Evolutionary conservation across 2,113 vertebrate genomes (phyloP).

Genomic region (Hassar affinis): DNA sequence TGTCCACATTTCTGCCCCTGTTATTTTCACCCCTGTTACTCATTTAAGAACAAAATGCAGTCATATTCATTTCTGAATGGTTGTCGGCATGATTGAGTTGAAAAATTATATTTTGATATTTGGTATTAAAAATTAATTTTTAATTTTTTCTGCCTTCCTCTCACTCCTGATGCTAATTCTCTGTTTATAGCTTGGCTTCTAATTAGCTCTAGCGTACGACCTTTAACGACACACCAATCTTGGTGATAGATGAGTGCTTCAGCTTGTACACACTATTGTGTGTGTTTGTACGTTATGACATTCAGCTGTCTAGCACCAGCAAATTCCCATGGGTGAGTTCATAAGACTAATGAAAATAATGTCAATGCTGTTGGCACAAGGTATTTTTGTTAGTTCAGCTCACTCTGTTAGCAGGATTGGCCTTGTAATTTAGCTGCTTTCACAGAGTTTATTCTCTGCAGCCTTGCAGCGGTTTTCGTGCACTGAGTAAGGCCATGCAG

Average conservation of each 20-base stretch:
- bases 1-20: neutral
- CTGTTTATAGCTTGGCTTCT: neutral
- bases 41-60: neutral
- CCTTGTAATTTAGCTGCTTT: neutral
- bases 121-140: neutral
- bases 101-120: neutral
- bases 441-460: neutral
- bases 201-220: neutral
- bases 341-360: neutral
- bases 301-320: neutral
- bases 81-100: neutral
- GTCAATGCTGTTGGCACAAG: neutral
- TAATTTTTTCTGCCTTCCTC: neutral
- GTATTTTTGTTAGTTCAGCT: neutral
- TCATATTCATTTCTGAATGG: neutral
- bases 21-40: neutral
- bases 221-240: neutral
- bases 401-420: neutral
- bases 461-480: neutral
- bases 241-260: neutral
- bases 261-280: neutral
- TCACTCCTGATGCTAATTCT: neutral
- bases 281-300: neutral
- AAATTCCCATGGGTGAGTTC: neutral
- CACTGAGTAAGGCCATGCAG: neutral